Conservation (phyloP, 1,140 invertebrate species). For the Leguminivora glycinivorella region DNA sequence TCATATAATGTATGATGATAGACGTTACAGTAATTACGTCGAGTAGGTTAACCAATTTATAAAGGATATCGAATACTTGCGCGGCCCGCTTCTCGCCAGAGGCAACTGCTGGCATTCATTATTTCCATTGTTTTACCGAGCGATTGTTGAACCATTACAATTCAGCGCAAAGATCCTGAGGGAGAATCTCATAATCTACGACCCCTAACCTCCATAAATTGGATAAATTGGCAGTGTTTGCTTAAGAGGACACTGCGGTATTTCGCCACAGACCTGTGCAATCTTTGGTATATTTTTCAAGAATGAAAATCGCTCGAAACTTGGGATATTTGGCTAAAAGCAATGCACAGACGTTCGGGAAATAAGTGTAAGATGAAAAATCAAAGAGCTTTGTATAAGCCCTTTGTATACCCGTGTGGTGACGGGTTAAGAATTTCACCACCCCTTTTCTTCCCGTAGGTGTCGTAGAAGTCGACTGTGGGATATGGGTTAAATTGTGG, state of each 20-base stretch:
- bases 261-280: neutral
- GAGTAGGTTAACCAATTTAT: neutral
- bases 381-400: too few relatives aligned
- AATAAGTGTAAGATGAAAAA: too few relatives aligned
- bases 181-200: constrained; percentile 2
- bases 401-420: too few relatives aligned
- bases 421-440: too few relatives aligned
- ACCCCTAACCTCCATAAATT: constrained; percentile 3
- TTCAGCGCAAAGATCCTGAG: neutral
- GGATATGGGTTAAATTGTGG: too few relatives aligned
- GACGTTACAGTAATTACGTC: neutral
- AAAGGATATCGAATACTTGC: neutral
- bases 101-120: constrained; percentile 5
- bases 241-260: neutral
- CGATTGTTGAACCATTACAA: neutral
- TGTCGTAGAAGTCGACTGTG: too few relatives aligned
- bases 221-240: neutral
- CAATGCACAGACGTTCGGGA: too few relatives aligned
- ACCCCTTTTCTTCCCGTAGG: too few relatives aligned
- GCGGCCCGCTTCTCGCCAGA: neutral
- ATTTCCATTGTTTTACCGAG: neutral
- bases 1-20: neutral
- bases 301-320: too few relatives aligned
- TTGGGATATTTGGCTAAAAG: too few relatives aligned
- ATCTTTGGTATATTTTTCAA: neutral